A percentile compares a stretch with the other conserved stretches of the same genome.
Evolutionary conservation across 2,113 vertebrate species (phyloP).

Genomic region (Myiopsitta monachus): DNA sequence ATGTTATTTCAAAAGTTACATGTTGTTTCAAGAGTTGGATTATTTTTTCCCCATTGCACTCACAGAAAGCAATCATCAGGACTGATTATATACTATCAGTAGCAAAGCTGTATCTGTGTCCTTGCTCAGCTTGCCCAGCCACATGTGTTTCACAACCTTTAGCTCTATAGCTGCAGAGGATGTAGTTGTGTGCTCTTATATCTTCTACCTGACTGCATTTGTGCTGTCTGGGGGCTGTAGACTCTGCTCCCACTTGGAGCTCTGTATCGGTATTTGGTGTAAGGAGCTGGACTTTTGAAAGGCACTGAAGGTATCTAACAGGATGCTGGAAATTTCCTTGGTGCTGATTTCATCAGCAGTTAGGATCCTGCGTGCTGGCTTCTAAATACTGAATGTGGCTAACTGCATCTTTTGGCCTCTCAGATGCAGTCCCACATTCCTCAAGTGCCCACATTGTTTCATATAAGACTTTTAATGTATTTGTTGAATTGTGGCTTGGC

Average conservation of each 20-base stretch:
- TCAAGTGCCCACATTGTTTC: neutral
- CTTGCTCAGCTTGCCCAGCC: neutral
- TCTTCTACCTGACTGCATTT: neutral
- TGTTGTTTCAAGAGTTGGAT: neutral
- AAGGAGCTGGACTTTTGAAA: neutral
- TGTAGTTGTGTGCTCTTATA: neutral
- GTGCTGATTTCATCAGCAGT: neutral
- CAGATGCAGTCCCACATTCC: neutral
- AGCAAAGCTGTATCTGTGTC: neutral
- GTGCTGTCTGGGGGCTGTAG: neutral
- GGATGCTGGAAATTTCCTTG: neutral
- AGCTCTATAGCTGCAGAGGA: neutral
- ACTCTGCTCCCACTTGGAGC: neutral
- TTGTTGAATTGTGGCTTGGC: neutral
- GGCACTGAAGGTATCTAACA: neutral
- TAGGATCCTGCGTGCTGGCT: neutral
- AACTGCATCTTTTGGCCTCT: neutral
- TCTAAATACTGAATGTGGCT: neutral
- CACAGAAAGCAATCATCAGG: neutral
- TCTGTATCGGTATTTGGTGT: neutral
- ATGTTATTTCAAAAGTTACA: neutral
- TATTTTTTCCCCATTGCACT: neutral
- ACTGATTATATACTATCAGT: neutral
- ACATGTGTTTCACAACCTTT: accelerated
- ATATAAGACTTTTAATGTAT: neutral